A percentile compares a stretch with the other conserved stretches of the same genome.
Evolutionary conservation across 2,797 vertebrate species (phyloP).

Genomic region (Iguana delicatissima): DNA sequence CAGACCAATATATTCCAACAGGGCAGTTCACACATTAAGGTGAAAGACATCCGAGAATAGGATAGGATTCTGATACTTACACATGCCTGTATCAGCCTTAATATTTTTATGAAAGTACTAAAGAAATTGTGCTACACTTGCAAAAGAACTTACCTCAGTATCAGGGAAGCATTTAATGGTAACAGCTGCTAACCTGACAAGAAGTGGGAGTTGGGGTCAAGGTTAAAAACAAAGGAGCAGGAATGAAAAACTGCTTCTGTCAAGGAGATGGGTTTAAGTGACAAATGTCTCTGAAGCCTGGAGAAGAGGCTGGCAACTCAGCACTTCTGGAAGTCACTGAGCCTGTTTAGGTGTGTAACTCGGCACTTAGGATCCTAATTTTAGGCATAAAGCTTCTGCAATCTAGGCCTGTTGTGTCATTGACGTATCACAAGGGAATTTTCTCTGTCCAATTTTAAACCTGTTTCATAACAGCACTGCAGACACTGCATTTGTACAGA

Average conservation of each 20-base stretch:
- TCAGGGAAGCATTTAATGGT: not conserved
- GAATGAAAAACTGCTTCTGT: not conserved
- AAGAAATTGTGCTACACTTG: not conserved
- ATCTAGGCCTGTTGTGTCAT: conserved; percentile 40
- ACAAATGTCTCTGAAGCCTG: not conserved
- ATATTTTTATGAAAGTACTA: not conserved
- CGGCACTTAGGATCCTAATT: conserved; percentile 15
- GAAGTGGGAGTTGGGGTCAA: not conserved
- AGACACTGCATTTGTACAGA: conserved; percentile 9
- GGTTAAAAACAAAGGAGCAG: not conserved
- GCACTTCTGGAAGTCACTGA: conserved; percentile 19
- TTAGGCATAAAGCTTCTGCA: conserved; percentile 46
- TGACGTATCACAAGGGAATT: conserved; percentile 42
- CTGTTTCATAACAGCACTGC: conserved; percentile 28
- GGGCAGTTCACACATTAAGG: not conserved
- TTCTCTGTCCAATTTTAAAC: conserved; percentile 41
- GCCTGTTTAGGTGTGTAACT: conserved; percentile 66
- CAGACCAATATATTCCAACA: not conserved
- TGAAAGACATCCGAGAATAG: not conserved
- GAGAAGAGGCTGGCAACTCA: conserved; percentile 1
- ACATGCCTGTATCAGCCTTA: not conserved
- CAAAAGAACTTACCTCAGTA: not conserved
- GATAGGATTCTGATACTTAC: not conserved
- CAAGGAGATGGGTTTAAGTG: not conserved
- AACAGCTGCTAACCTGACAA: not conserved